These are phyloP conservation scores for Lerista edwardsae DNA, from an alignment of 2,797 vertebrate species.

Conservation along the genomic window DNA sequence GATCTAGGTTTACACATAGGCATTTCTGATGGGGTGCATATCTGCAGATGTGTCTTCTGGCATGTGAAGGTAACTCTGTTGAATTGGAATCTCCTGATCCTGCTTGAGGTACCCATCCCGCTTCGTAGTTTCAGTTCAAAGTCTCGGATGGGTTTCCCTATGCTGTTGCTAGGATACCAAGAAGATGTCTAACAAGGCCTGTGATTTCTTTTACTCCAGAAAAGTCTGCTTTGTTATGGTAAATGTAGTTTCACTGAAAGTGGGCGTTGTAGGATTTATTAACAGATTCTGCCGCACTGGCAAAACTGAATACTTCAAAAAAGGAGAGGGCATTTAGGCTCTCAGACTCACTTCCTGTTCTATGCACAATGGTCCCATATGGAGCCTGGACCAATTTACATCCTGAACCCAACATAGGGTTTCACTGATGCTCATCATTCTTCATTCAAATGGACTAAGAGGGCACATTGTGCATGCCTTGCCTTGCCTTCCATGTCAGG, in stretches of 20 bases:
- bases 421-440: not conserved
- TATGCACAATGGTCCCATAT: not conserved
- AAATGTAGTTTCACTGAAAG: slow-evolving; percentile 53
- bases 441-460: not conserved
- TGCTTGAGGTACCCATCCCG: slow-evolving; percentile 63
- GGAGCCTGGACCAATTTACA: not conserved
- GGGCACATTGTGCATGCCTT: not conserved
- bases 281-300: slow-evolving; percentile 27
- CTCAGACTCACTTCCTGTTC: not conserved
- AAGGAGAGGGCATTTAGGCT: slow-evolving; percentile 23
- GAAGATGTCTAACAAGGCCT: slow-evolving; percentile 70
- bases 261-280: slow-evolving; percentile 59
- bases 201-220: slow-evolving; percentile 51
- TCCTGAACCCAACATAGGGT: not conserved
- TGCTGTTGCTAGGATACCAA: slow-evolving; percentile 80
- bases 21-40: not conserved
- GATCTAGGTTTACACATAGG: not conserved
- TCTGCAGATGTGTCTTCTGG: not conserved
- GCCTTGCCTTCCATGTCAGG: no score
- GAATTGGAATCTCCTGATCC: slow-evolving; percentile 57
- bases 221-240: slow-evolving; percentile 65
- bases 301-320: slow-evolving; percentile 16
- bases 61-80: slow-evolving; percentile 36
- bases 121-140: slow-evolving; percentile 68
- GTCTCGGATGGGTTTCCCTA: slow-evolving; percentile 77